These are phyloP conservation scores for Pseudonaja textilis DNA, from an alignment of 2,113 vertebrate species.

Conservation along the genomic window DNA sequence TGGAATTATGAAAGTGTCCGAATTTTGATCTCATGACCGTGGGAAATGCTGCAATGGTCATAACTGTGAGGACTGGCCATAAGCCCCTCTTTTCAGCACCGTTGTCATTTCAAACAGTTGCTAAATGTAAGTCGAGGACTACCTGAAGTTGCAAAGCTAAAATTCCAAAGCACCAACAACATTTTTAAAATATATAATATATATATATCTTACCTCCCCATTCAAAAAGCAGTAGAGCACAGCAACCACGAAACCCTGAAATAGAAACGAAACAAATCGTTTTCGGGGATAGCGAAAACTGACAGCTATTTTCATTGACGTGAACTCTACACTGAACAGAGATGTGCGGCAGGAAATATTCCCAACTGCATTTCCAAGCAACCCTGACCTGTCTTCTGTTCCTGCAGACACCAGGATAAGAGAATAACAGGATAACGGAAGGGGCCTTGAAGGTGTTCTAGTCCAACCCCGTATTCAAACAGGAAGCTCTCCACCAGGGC, in stretches of 20 bases:
- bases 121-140: background rate
- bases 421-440: too few relatives aligned
- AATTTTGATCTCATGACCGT: background rate
- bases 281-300: background rate
- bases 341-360: background rate
- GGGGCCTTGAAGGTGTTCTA: too few relatives aligned
- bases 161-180: background rate
- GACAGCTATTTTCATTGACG: background rate
- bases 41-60: background rate
- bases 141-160: conserved; percentile 17
- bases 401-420: too few relatives aligned
- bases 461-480: too few relatives aligned
- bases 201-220: conserved; percentile 83
- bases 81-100: background rate
- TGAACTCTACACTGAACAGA: background rate
- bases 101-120: background rate
- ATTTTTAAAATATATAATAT: background rate
- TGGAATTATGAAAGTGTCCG: background rate
- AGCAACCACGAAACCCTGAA: conserved; percentile 94
- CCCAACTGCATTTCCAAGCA: background rate
- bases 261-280: conserved; percentile 7
- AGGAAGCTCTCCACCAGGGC: too few relatives aligned
- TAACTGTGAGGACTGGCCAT: background rate
- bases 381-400: too few relatives aligned
- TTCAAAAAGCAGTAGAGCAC: conserved; percentile 98